A percentile compares a stretch with the other conserved stretches of the same genome.
These are phyloP conservation scores for Ginglymostoma cirratum DNA, from an alignment of 2,113 vertebrate genomes.

Conservation along the genomic window DNA sequence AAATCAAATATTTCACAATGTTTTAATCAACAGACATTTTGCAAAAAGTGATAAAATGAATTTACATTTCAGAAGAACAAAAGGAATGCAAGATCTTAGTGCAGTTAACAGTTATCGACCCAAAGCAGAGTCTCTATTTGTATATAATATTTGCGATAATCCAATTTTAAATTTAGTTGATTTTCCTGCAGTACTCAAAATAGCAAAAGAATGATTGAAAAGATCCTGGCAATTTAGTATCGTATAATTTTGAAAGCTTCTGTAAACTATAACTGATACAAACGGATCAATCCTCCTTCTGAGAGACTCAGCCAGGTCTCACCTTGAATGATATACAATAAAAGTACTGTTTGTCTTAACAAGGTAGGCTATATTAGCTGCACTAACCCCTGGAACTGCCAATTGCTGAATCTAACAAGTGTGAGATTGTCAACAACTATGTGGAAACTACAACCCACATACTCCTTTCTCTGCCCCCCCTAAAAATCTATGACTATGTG, in stretches of 20 bases:
- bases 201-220: not conserved
- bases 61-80: not conserved
- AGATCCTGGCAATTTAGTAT: not conserved
- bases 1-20: not conserved
- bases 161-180: not conserved
- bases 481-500: not conserved
- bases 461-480: not conserved
- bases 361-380: not conserved
- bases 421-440: not conserved
- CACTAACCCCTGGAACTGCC: not conserved
- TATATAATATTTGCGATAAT: not conserved
- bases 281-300: not conserved
- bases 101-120: not conserved
- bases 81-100: not conserved
- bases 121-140: too few species aligned
- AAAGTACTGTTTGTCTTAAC: not conserved
- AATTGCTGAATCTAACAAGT: not conserved
- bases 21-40: not conserved
- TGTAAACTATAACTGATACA: not conserved
- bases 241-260: not conserved
- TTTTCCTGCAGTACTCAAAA: not conserved
- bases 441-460: not conserved
- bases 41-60: not conserved
- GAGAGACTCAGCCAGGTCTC: not conserved
- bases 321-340: not conserved